Evolutionary conservation across 2,888 invertebrate species (phyloP).

Genomic region (Acanthosepion esculentum): DNA sequence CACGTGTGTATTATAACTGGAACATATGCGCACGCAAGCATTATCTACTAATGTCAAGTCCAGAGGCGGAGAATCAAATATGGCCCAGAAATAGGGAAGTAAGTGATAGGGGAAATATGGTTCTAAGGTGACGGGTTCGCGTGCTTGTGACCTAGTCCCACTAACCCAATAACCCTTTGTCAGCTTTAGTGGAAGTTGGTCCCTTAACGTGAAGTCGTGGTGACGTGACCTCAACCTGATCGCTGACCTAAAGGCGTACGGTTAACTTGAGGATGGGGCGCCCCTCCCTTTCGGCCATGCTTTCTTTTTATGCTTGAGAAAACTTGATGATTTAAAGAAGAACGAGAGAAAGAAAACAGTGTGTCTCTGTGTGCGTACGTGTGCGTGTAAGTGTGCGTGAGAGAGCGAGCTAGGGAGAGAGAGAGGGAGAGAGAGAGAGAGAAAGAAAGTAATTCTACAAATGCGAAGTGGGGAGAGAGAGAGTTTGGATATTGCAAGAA

Average conservation of each 20-base stretch:
- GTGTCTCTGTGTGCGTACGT: no score
- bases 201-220: not conserved
- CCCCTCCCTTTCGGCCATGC: no score
- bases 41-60: not conserved
- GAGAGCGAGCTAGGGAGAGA: not conserved
- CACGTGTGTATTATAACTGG: not conserved
- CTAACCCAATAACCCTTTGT: constrained; percentile 33
- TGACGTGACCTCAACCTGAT: constrained; percentile 33
- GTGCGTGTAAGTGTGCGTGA: not conserved
- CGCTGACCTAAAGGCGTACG: not conserved
- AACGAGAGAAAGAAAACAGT: not conserved
- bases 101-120: not conserved
- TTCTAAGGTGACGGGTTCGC: not conserved
- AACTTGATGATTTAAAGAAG: not conserved
- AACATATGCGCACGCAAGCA: not conserved
- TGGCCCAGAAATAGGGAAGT: not conserved
- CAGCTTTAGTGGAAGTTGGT: not conserved
- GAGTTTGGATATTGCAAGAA: not conserved
- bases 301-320: not conserved
- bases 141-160: not conserved
- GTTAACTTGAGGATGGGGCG: not conserved
- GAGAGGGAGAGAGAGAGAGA: no score
- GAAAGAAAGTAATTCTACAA: no score
- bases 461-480: not conserved
- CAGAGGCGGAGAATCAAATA: not conserved